Evolutionary conservation across 2,797 vertebrate genomes (phyloP).

Genomic region (Acanthornis magna): DNA sequence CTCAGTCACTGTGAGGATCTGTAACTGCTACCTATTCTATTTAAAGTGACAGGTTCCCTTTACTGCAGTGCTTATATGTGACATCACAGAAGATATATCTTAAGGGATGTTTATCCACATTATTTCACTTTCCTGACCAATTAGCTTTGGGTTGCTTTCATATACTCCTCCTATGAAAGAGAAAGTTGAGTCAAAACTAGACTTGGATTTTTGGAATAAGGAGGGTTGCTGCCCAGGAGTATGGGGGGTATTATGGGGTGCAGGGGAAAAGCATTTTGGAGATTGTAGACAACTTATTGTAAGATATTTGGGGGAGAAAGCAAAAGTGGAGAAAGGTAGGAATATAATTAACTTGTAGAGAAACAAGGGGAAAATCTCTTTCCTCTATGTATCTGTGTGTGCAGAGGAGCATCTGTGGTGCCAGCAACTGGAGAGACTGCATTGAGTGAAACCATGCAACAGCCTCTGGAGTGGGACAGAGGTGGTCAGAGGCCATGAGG

Average conservation of each 20-base stretch:
- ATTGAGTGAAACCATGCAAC: background rate
- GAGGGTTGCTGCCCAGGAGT: background rate
- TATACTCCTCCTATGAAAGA: background rate
- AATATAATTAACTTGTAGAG: background rate
- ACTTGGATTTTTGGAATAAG: background rate
- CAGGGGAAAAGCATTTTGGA: background rate
- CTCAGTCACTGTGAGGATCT: background rate
- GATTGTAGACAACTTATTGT: background rate
- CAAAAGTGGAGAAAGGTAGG: background rate
- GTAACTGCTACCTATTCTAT: background rate
- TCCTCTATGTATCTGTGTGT: background rate
- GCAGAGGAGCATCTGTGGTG: background rate
- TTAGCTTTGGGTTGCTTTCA: background rate
- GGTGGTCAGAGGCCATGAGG: background rate
- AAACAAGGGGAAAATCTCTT: background rate
- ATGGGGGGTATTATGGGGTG: background rate
- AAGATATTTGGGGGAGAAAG: background rate
- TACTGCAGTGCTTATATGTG: background rate
- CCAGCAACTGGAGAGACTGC: background rate
- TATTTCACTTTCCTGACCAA: background rate
- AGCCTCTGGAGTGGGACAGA: background rate
- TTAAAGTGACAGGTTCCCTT: background rate
- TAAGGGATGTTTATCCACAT: background rate
- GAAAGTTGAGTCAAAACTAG: background rate
- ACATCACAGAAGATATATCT: background rate